Conservation (phyloP, 2,113 vertebrate species). For the Apeltes quadracus region DNA sequence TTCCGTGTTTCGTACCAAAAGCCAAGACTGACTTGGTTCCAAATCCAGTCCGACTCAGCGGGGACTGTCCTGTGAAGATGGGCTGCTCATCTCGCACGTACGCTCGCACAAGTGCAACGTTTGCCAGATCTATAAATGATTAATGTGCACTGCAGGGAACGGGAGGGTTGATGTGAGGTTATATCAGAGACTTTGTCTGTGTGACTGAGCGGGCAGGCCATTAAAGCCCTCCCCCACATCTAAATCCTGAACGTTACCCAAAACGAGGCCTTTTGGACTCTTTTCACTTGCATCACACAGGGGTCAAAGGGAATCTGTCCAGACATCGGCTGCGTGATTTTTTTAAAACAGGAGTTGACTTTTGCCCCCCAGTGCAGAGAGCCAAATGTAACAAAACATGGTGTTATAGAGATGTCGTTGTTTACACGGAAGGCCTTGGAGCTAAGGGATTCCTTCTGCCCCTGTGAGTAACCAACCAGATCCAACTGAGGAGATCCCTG, state of each 20-base stretch:
- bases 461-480: neutral
- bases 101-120: neutral
- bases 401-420: neutral
- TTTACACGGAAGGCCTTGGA: neutral
- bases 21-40: constrained; percentile 43
- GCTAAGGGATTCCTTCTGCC: neutral
- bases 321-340: constrained; percentile 8
- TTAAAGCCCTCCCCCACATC: neutral
- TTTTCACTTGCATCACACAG: constrained; percentile 28
- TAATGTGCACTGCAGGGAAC: constrained; percentile 14
- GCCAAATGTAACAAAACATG: constrained; percentile 24
- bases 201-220: too few relatives aligned
- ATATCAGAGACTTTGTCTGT: too few relatives aligned
- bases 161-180: neutral
- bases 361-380: neutral
- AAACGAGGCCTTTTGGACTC: constrained; percentile 16
- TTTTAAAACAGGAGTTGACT: constrained; percentile 31
- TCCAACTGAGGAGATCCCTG: neutral
- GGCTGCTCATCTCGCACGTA: neutral
- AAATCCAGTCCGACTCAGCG: constrained; percentile 51
- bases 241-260: constrained; percentile 8
- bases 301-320: constrained; percentile 24
- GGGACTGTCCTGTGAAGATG: constrained; percentile 12
- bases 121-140: constrained; percentile 25
- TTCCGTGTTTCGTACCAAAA: neutral